Evolutionary conservation across 1,140 invertebrate genomes (phyloP).

Genomic region (Eriosoma lanigerum): DNA sequence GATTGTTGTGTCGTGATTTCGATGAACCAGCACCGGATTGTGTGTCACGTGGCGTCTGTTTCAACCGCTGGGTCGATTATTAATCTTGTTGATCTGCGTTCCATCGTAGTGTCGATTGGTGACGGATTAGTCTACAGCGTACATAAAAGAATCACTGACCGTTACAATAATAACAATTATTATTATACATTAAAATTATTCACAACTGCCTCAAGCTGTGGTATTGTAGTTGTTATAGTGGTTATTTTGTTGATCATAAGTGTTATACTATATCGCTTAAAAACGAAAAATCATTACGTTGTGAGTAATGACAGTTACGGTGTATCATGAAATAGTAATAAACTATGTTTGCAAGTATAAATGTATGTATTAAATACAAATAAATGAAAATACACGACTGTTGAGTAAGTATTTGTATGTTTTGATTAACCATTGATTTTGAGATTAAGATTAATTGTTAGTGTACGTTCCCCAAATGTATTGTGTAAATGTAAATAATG

Average conservation of each 20-base stretch:
- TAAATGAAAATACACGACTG: too few relatives aligned
- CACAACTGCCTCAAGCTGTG: neutral
- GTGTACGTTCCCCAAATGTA: too few relatives aligned
- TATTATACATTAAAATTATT: too few relatives aligned
- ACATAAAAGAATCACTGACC: neutral
- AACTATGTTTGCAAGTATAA: too few relatives aligned
- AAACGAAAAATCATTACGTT: neutral
- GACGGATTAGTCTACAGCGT: neutral
- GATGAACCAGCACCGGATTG: neutral
- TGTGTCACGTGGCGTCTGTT: neutral
- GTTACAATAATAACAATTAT: too few relatives aligned
- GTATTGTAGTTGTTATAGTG: neutral
- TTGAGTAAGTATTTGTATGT: too few relatives aligned
- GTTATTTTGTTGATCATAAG: neutral
- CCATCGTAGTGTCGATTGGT: neutral
- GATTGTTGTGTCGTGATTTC: neutral
- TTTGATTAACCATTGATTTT: too few relatives aligned
- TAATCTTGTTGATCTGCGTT: neutral
- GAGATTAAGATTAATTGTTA: too few relatives aligned
- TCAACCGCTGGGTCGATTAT: neutral
- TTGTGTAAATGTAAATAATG: too few relatives aligned
- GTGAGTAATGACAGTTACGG: neutral
- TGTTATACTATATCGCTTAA: neutral
- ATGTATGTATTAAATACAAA: too few relatives aligned
- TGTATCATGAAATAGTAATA: too few relatives aligned